Base-by-base conservation (phyloP, 2,888 invertebrate genomes). In the Odontocolon sp. region DNA sequence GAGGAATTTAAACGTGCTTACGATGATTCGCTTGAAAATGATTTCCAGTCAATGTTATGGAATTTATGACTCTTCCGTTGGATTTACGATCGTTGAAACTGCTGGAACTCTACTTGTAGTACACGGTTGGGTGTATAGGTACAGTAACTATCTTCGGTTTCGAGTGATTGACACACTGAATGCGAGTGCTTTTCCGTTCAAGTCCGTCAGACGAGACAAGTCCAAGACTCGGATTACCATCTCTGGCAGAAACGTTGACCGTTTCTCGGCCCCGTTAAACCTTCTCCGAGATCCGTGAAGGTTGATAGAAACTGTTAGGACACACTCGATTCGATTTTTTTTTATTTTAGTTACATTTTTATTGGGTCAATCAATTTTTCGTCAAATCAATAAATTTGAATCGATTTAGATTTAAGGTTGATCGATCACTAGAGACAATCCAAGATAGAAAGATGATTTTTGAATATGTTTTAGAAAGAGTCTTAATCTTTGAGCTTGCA, bases 251-350 rank as follows among this genome's bases (percentile, higher is more conserved):
- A 31, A 47, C 47, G 63, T 36, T 63, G 50, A 63, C 61, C 50
- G 63, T 63, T 63, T 33, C 63, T 63, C 63, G 63, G 36, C 47
- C 47, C 42, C 59, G 59, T 45, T 42, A 42, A 45, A 61, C 16
- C 50, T n/a, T 61, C 31, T 26, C 36, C 11, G n/a, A 47, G 11
- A 50, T 63, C 47, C 11, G 5, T 1, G 18, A 45, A 11, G 3
- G n/a, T n/a, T n/a, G n/a, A n/a, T n/a, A n/a, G n/a, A n/a, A n/a
- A n/a, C n/a, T n/a, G n/a, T n/a, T n/a, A n/a, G n/a, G n/a, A n/a
- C n/a, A n/a, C n/a, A n/a, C n/a, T n/a, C n/a, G n/a, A n/a, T n/a
- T n/a, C n/a, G n/a, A n/a, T n/a, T n/a, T n/a, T n/a, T n/a, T n/a
- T n/a, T n/a, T n/a, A n/a, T n/a, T n/a, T n/a, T n/a, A n/a, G n/a